Percentiles rank a stretch among this genome's conserved stretches.
Conservation (phyloP, 2,797 vertebrate genomes). For the Aphelocoma californica region DNA sequence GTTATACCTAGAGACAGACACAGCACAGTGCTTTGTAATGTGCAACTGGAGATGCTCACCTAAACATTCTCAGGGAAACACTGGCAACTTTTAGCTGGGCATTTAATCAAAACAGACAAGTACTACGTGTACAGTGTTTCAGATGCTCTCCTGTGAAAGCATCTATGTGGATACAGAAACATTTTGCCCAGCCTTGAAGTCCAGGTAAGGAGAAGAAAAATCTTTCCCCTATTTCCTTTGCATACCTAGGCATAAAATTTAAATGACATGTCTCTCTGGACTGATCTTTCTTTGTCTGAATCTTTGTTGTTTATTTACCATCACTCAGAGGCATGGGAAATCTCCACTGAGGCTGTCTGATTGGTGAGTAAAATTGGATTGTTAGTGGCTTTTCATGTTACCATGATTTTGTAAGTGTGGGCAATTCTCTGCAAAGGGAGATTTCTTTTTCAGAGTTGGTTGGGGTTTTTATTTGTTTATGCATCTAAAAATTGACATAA, state of each 20-base stretch:
- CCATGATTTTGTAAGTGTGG: background rate
- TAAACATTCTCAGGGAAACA: background rate
- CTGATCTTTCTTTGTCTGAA: background rate
- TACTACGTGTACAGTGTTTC: background rate
- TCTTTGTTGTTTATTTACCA: background rate
- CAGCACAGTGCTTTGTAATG: background rate
- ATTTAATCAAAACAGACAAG: background rate
- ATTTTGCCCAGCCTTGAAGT: background rate
- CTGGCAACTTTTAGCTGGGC: background rate
- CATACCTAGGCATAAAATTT: background rate
- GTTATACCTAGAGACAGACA: background rate
- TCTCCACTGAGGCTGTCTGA: background rate
- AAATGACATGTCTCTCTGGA: background rate
- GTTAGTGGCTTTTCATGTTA: background rate
- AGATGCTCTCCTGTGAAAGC: background rate
- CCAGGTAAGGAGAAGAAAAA: constrained; percentile 8
- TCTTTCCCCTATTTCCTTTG: background rate
- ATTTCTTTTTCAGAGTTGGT: background rate
- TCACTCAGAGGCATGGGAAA: background rate
- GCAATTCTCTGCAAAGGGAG: background rate
- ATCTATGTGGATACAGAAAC: background rate
- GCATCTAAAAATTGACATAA: background rate
- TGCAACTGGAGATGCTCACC: background rate
- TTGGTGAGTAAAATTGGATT: background rate
- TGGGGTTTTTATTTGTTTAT: background rate